Evolutionary conservation across 2,113 vertebrate species (phyloP), one percentile per base, ranked within the genome.

Genomic region (Rostratula benghalensis): DNA sequence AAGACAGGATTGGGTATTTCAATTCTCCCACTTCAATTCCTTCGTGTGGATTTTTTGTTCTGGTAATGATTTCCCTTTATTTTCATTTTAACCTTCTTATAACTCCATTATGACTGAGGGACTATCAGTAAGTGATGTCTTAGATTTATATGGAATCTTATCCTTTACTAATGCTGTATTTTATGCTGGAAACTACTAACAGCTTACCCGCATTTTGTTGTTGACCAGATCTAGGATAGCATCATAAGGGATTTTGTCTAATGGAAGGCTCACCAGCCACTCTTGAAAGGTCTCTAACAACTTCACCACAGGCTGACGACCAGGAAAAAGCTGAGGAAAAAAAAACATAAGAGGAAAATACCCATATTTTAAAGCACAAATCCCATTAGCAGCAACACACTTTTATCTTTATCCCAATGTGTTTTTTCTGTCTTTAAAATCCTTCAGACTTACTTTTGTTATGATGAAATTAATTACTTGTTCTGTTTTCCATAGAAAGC

Each of bases 151-250:
- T 0, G 33, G 79, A 84, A 94, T 84, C 95, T 89, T 65, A 97
- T 95, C 94, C 90, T 77, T 71, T 94, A 25, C 91, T 96, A 96
- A 96, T 93, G 83, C 88, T 23, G 61, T 54, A 35, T 67, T 91
- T 87, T 61, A 54, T 48, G 86, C 86, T 92, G 70, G 61, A 15
- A 83, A 80, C 65, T 46, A 43, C 80, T 3, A 77, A 70, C 30
- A 95, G 88, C 98, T 98, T 95, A 99, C 99, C 98, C 97, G 98
- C 99, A 99, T 99, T 97, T 99, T 99, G 98, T 99, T 99, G 98
- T 99, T 98, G 91, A 99, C 98, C 87, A 99, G 98, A 97, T 99
- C 99, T 28, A 99, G 97, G 82, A 99, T 97, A 1, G 99, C 99
- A 73, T 98, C 97, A 82, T 99, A 99, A 31, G 99, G 99, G 96